Evolutionary conservation across 2,113 vertebrate genomes (phyloP).

Genomic region (Psephotus haematonotus): DNA sequence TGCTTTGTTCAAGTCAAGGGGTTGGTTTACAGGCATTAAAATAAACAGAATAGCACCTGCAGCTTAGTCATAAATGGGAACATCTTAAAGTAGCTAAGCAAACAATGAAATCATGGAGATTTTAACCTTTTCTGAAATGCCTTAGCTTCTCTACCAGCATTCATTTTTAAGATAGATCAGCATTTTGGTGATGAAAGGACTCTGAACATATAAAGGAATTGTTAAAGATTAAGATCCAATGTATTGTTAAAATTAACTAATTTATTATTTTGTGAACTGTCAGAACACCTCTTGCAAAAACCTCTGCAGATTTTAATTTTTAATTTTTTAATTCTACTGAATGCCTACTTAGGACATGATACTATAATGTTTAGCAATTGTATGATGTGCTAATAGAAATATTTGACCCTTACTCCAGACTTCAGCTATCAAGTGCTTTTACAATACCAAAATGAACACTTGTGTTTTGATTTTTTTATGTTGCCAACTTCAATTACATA

Average conservation of each 20-base stretch:
- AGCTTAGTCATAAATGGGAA: conserved; percentile 50
- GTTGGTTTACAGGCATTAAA: conserved; percentile 31
- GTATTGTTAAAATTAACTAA: neutral
- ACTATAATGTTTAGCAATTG: neutral
- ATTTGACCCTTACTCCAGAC: neutral
- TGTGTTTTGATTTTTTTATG: neutral
- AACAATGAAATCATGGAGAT: conserved; percentile 47
- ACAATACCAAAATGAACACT: neutral
- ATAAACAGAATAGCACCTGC: conserved; percentile 69
- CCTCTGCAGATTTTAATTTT: neutral
- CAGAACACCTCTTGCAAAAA: neutral
- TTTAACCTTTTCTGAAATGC: conserved; percentile 14
- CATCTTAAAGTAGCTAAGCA: neutral
- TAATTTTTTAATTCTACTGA: neutral
- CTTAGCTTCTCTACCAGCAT: neutral
- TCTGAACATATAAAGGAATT: neutral
- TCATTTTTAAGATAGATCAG: neutral
- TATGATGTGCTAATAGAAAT: neutral
- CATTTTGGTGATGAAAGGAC: neutral
- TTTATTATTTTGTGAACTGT: neutral
- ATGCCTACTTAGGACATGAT: neutral
- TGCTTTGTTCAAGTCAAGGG: conserved; percentile 64
- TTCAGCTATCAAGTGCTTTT: neutral
- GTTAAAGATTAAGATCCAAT: neutral
- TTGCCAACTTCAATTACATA: neutral